These are phyloP conservation scores for Toxonevra muliebris DNA, from an alignment of 2,888 invertebrate genomes.

Conservation along the genomic window DNA sequence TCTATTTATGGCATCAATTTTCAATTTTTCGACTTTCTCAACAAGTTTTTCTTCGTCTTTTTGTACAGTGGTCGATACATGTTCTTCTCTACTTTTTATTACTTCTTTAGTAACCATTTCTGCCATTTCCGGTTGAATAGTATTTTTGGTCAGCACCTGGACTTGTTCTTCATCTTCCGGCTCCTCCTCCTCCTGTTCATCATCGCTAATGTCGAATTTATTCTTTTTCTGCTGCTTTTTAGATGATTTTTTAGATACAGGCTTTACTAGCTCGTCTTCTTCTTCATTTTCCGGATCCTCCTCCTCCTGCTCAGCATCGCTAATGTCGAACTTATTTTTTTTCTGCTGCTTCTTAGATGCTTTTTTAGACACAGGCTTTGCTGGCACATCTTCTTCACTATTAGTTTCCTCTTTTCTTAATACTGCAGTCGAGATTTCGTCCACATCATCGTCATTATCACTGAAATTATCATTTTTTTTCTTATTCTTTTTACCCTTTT, in stretches of 20 bases:
- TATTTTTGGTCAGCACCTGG: constrained; percentile 1
- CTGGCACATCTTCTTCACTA: constrained; percentile 14
- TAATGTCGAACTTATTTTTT: constrained; percentile 46
- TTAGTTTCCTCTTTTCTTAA: not conserved
- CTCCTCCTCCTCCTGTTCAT: constrained; percentile 53
- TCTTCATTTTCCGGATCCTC: constrained; percentile 45
- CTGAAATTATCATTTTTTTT: constrained; percentile 53
- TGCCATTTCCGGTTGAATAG: constrained; percentile 1
- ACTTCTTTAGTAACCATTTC: not conserved
- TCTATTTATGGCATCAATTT: constrained; percentile 18
- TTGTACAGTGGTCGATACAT: not conserved
- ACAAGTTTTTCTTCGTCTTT: constrained; percentile 36
- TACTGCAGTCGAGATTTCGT: constrained; percentile 20
- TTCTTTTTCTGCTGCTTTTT: constrained; percentile 58
- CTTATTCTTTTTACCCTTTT: constrained; percentile 55
- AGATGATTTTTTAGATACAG: constrained; percentile 54
- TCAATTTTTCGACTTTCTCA: constrained; percentile 53
- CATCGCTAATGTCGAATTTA: constrained; percentile 46
- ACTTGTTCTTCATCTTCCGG: constrained; percentile 46
- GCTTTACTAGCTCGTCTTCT: constrained; percentile 41
- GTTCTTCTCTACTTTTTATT: not conserved
- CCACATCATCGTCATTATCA: constrained; percentile 56
- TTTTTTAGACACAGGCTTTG: constrained; percentile 56
- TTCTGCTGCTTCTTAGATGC: constrained; percentile 57
- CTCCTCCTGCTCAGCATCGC: constrained; percentile 55